phyloP scores from a whole-genome alignment of 2,888 invertebrate species.

The Ochlodes sylvanus region DNA sequence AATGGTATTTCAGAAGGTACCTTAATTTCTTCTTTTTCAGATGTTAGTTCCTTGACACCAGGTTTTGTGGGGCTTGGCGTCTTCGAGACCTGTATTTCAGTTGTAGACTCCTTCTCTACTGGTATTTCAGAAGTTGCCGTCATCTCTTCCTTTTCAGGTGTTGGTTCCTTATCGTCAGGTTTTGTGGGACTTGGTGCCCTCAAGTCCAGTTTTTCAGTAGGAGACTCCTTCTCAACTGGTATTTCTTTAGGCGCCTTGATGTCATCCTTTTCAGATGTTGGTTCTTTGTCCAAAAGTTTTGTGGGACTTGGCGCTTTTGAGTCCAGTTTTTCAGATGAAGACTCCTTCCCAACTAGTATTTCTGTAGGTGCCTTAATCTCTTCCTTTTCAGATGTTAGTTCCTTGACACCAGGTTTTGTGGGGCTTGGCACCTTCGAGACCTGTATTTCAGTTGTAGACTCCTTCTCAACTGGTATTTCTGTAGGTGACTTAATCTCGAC shows the following conservation, averaged over 20 bases:
- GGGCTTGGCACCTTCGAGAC: too few relatives aligned
- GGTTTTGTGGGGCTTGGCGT: too few relatives aligned
- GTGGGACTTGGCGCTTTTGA: too few relatives aligned
- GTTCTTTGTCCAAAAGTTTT: too few relatives aligned
- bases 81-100: too few relatives aligned
- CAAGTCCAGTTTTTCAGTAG: background rate
- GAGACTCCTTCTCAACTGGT: background rate
- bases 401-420: background rate
- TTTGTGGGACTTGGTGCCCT: too few relatives aligned
- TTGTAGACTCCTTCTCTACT: too few relatives aligned
- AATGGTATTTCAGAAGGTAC: too few relatives aligned
- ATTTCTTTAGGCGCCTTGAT: background rate
- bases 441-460: background rate
- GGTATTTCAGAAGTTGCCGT: background rate
- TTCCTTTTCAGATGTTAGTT: background rate
- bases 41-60: too few relatives aligned
- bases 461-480: background rate
- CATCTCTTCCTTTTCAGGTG: background rate
- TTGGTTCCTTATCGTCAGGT: too few relatives aligned
- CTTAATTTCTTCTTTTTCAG: too few relatives aligned
- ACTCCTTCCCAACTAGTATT: background rate
- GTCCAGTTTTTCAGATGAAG: background rate
- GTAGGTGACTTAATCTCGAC: background rate
- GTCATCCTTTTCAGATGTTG: background rate
- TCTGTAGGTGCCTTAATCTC: background rate